These are phyloP conservation scores for Talpa occidentalis DNA, from an alignment of 2,113 vertebrate species.

Conservation along the genomic window DNA sequence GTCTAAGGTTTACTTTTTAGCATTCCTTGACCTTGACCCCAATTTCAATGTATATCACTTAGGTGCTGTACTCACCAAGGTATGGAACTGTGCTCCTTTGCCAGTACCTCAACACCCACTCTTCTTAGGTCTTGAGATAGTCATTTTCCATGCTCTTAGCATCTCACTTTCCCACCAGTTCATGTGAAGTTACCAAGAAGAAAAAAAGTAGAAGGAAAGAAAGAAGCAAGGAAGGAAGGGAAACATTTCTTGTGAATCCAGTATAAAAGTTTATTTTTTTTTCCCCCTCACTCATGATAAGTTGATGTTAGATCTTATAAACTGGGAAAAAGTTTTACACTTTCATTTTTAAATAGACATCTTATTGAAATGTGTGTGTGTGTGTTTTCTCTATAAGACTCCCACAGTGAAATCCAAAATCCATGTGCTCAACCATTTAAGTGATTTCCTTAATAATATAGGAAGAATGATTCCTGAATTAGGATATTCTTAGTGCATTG, in stretches of 20 bases:
- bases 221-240: too few species aligned
- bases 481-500: conserved; percentile 78
- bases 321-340: neutral
- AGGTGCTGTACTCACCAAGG: neutral
- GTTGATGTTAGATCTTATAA: neutral
- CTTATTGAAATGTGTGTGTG: neutral
- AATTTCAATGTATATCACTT: neutral
- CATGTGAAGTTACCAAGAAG: neutral
- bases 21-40: neutral
- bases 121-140: neutral
- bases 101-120: neutral
- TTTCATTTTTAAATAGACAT: conserved; percentile 34
- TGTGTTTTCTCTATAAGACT: conserved; percentile 35
- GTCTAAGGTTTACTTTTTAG: neutral
- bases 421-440: conserved; percentile 58
- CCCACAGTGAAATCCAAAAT: conserved; percentile 56
- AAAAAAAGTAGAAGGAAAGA: neutral
- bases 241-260: neutral
- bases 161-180: neutral
- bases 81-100: neutral
- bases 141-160: neutral
- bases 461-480: conserved; percentile 71
- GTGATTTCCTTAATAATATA: conserved; percentile 77
- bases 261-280: neutral
- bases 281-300: neutral